These are phyloP conservation scores for Tapirus terrestris DNA, from an alignment of 2,113 vertebrate species.

Conservation along the genomic window DNA sequence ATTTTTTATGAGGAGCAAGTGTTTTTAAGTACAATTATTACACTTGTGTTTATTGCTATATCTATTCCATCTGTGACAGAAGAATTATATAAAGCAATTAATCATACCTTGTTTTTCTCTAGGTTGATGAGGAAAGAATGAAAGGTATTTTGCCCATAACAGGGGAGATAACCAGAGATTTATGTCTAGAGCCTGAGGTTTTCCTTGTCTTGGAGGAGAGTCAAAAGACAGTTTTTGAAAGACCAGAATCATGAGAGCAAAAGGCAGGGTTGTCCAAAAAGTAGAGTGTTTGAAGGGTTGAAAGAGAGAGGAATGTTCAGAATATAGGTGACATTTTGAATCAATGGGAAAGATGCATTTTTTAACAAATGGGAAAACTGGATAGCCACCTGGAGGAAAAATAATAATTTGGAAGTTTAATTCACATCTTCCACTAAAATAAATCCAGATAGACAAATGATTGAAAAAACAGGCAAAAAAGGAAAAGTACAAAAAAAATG, in stretches of 20 bases:
- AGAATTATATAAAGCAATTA: constrained; percentile 49
- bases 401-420: background rate
- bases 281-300: background rate
- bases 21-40: constrained; percentile 36
- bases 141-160: constrained; percentile 16
- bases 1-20: background rate
- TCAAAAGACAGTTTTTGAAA: background rate
- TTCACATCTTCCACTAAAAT: background rate
- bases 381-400: background rate
- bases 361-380: background rate
- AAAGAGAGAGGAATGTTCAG: background rate
- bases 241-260: background rate
- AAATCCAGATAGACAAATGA: background rate
- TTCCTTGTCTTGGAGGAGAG: background rate
- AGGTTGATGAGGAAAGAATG: constrained; percentile 42
- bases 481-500: background rate
- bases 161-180: background rate
- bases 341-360: background rate
- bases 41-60: background rate
- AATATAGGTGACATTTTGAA: background rate
- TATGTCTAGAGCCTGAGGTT: background rate
- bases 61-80: constrained; percentile 13
- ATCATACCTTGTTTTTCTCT: constrained; percentile 22
- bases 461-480: background rate
- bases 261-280: background rate